phyloP scores from a whole-genome alignment of 2,113 vertebrate species.

The Miniopterus natalensis region DNA sequence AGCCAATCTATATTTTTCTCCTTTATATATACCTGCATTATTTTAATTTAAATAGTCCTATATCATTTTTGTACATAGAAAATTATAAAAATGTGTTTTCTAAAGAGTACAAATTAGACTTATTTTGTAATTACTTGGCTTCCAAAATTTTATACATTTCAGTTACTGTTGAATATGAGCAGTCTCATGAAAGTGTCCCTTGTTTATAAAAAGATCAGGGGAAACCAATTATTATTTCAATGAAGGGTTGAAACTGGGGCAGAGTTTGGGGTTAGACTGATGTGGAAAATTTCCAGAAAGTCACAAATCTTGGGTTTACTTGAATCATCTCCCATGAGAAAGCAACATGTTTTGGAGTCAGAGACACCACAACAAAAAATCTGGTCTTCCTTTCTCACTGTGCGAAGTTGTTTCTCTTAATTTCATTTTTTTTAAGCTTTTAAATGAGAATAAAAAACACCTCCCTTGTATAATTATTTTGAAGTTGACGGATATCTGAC shows the following conservation, averaged over 20 bases:
- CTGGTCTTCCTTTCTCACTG: slow-evolving; percentile 54
- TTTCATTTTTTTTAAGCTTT: slow-evolving; percentile 48
- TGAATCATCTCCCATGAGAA: slow-evolving; percentile 21
- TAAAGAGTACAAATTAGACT: not conserved
- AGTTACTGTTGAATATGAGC: not conserved
- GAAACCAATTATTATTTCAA: not conserved
- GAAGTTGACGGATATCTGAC: not conserved
- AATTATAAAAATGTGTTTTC: not conserved
- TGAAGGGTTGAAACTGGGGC: not conserved
- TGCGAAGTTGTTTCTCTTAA: not conserved
- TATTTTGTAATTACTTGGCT: not conserved
- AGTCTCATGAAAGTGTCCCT: not conserved
- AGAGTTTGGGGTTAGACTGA: not conserved
- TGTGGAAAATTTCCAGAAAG: not conserved
- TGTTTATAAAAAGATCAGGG: not conserved
- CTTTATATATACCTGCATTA: not conserved
- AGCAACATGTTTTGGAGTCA: slow-evolving; percentile 39
- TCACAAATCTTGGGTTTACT: not conserved
- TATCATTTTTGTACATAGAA: not conserved
- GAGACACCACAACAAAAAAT: slow-evolving; percentile 8
- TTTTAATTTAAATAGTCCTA: slow-evolving; percentile 10
- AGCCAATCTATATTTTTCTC: not conserved
- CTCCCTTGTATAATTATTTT: slow-evolving; percentile 7
- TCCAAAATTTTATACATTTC: not conserved
- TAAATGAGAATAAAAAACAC: slow-evolving; percentile 14